Evolutionary conservation across 2,888 invertebrate genomes (phyloP), one percentile per base, ranked within the genome.

Genomic region (Pyrochroa serraticornis): DNA sequence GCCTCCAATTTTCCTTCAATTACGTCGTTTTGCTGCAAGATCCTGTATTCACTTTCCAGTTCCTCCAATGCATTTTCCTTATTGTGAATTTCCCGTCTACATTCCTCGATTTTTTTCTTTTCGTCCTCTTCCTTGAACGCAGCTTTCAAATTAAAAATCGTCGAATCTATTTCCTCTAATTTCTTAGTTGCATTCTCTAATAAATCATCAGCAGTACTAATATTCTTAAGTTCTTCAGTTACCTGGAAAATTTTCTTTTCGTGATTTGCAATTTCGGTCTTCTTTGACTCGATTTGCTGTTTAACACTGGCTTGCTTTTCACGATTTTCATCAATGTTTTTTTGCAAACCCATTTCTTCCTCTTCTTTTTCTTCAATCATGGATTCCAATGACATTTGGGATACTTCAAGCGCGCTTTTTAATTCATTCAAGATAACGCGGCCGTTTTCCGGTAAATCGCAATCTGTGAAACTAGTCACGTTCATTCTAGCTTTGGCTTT

Each of bases 231-330:
- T 66, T 88, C 84, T 41, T 79, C 78, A 58, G 83, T 84, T 33
- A 84, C 75, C 64, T 83, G 82, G 0, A 77, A 75, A 0, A 84
- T 79, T 63, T 90, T 87, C 35, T 80, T 80, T 67, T 85, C 84
- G 38, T 82, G 81, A 35, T 85, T 82, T 12, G 73, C 72, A 12
- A 85, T 81, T 67, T 86, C 85, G 6, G 81, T 77, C 52, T 83
- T 83, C 71, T 88, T 89, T 10, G 85, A 81, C 1, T 81, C 77
- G 52, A 88, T 84, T 70, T 87, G 86, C 72, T 89, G 88, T 71
- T 89, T 87, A 34, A 87, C 82, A 59, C 85, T 83, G 0, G 87
- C 84, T 74, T 85, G 78, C 34, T 81, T 78, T 14, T 82, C 82
- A 39, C 86, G 80, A 36, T 79, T 67, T 22, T 73, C 71, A 75